Percentiles rank a stretch among this genome's conserved stretches.
These are phyloP conservation scores for Sesia bembeciformis DNA, from an alignment of 2,888 invertebrate species.

Conservation along the genomic window DNA sequence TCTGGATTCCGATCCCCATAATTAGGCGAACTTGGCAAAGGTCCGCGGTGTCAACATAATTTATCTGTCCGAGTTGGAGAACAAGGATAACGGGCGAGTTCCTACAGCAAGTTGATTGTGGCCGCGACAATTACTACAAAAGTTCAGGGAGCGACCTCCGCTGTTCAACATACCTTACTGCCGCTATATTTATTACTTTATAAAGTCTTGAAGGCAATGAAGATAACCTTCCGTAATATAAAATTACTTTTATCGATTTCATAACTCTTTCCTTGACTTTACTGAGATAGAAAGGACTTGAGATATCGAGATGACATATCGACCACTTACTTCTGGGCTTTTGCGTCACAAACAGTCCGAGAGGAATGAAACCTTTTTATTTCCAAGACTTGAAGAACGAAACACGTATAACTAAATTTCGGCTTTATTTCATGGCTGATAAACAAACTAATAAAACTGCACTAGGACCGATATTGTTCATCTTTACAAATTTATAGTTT, in stretches of 20 bases:
- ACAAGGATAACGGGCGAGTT: slow-evolving; percentile 2
- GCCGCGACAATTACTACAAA: slow-evolving; percentile 15
- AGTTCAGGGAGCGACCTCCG: slow-evolving; percentile 19
- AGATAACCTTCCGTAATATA: background rate
- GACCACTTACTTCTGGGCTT: too few relatives aligned
- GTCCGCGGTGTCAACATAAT: slow-evolving; percentile 1
- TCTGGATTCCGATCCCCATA: background rate
- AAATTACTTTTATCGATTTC: background rate
- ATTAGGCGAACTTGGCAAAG: background rate
- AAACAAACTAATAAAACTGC: too few relatives aligned
- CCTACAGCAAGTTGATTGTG: slow-evolving; percentile 7
- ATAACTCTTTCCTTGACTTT: too few relatives aligned
- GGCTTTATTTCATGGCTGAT: too few relatives aligned
- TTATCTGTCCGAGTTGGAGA: background rate
- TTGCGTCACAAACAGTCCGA: too few relatives aligned
- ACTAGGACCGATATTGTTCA: too few relatives aligned
- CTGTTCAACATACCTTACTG: slow-evolving; percentile 3
- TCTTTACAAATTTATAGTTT: too few relatives aligned
- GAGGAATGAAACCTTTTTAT: too few relatives aligned
- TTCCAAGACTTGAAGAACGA: too few relatives aligned
- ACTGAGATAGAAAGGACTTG: too few relatives aligned
- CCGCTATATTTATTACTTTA: background rate
- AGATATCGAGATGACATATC: too few relatives aligned
- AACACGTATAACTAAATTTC: too few relatives aligned
- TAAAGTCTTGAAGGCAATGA: background rate